These are phyloP conservation scores for Physeter macrocephalus DNA, from an alignment of 2,113 vertebrate species.

Conservation along the genomic window DNA sequence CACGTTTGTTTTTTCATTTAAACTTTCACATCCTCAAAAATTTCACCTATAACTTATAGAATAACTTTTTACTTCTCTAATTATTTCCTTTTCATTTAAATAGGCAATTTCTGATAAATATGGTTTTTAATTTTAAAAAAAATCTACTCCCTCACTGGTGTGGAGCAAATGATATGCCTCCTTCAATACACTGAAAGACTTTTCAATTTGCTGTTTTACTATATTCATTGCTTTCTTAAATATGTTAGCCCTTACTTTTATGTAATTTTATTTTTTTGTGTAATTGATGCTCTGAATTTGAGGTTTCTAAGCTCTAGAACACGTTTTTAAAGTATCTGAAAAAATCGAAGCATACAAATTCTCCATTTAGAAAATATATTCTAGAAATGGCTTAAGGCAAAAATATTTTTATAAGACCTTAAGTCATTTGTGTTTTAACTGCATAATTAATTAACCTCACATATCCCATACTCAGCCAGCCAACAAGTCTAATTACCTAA, in stretches of 20 bases:
- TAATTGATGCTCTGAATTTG: not conserved
- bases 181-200: not conserved
- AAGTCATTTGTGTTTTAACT: slow-evolving; percentile 17
- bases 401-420: slow-evolving; percentile 36
- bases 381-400: slow-evolving; percentile 33
- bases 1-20: not conserved
- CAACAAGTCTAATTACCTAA: slow-evolving; percentile 23
- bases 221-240: not conserved
- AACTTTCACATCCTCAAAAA: slow-evolving; percentile 14
- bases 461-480: not conserved
- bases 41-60: not conserved
- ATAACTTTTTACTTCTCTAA: not conserved
- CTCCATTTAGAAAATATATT: not conserved
- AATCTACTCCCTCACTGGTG: not conserved
- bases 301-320: not conserved
- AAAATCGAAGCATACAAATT: slow-evolving; percentile 26
- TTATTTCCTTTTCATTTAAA: slow-evolving; percentile 38
- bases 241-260: not conserved
- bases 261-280: not conserved
- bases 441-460: slow-evolving; percentile 20
- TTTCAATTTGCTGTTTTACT: not conserved
- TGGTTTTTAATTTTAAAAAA: not conserved
- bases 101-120: not conserved
- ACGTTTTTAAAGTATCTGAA: slow-evolving; percentile 12
- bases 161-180: not conserved